Percentiles rank a stretch among this genome's conserved stretches.
Conservation (phyloP, 2,113 vertebrate genomes). For the Bos indicus region DNA sequence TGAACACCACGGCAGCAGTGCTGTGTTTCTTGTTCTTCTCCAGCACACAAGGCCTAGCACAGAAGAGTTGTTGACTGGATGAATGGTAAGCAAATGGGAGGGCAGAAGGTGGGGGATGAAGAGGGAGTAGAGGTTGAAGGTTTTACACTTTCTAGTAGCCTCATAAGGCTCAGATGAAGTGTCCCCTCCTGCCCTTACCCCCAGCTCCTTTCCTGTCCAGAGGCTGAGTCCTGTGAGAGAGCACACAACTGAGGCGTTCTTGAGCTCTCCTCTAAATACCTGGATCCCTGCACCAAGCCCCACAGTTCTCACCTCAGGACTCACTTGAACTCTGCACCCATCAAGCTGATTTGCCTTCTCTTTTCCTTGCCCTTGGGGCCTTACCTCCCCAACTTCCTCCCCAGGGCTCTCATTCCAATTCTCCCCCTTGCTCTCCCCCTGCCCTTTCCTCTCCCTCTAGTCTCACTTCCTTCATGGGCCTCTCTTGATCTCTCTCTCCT, state of each 20-base stretch:
- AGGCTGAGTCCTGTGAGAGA: background rate
- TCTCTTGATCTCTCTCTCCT: background rate
- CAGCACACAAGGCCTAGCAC: background rate
- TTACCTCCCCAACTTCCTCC: background rate
- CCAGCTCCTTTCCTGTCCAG: background rate
- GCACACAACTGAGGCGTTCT: background rate
- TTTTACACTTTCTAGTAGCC: background rate
- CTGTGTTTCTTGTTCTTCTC: background rate
- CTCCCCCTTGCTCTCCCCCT: background rate
- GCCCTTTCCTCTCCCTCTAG: background rate
- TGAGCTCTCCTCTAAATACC: background rate
- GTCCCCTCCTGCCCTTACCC: background rate
- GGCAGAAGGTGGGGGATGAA: background rate
- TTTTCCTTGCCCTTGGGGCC: too few species aligned
- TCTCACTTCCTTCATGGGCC: constrained; percentile 4
- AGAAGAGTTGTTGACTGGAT: background rate
- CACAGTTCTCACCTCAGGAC: background rate
- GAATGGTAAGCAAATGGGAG: background rate
- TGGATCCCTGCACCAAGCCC: background rate
- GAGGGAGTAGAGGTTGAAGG: background rate
- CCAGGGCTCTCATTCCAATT: background rate
- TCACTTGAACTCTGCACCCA: background rate
- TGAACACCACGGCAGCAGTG: background rate
- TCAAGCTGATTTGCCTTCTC: background rate
- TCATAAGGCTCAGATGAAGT: background rate